Evolutionary conservation across 2,113 vertebrate genomes (phyloP), one percentile per base, ranked within the genome.

Genomic region (Planiliza haematocheilus): DNA sequence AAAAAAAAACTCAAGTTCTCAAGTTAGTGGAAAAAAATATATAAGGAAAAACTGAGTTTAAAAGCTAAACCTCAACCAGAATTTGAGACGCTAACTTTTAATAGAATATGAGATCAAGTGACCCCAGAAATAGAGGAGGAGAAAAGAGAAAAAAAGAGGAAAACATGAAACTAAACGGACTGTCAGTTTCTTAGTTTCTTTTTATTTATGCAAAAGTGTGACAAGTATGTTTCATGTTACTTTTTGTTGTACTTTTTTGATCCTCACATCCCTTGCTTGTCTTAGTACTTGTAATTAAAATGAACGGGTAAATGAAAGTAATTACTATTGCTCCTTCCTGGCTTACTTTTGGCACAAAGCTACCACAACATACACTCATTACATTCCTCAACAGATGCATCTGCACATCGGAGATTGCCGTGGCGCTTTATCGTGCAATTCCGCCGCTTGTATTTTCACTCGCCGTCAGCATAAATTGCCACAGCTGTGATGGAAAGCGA

Each of bases 81-180:
- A 71, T 66, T 43, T 50, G 11, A 37, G 36, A 65, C 36, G 36
- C 6, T 38, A 34, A 21, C 43, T 65, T 68, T 65, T 49, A 64
- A 65, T 41, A 43, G 17, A 59, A 70, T 70, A 36, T 3, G 1
- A 16, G 21, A 49, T 42, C 7, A 9, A 13, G 16, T 58, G 57
- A 55, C 56, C 36, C 36, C 21, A 56, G 49, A 43, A 16, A 67
- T n/a, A 51, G 13, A 45, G 6, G 39, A 1, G 8, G 16, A 9
- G 43, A 5, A 34, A 17, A 16, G 12, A 21, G 12, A 39, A 21
- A 38, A 39, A 43, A 21, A 38, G 48, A 43, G 38, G 24, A 57
- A 49, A 73, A 20, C 21, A 61, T 21, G 1, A 50, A 66, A 66
- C 61, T 59, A 36, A 49, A 68, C 50, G 5, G 24, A 68, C 12